Percentiles rank a stretch among this genome's conserved stretches.
These are phyloP conservation scores for Chondrilla cf. caribensis DNA, from an alignment of 37 sponge, comb jelly and placozoan genomes.

Conservation along the genomic window DNA sequence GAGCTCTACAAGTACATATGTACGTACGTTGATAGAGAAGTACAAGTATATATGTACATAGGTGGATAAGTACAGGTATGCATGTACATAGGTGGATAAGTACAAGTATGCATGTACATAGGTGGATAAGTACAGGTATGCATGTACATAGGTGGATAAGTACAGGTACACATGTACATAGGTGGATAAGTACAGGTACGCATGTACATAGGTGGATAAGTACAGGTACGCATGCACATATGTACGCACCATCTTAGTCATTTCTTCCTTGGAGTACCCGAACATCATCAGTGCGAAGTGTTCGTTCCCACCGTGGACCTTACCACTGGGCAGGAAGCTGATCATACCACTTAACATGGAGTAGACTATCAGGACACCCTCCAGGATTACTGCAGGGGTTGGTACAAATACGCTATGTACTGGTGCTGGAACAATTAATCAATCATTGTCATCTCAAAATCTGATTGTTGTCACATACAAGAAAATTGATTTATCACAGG, in stretches of 20 bases:
- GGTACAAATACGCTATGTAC: neutral
- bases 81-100: too few relatives aligned
- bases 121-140: too few relatives aligned
- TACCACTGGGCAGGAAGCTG: slow-evolving; percentile 72
- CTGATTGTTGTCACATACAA: too few relatives aligned
- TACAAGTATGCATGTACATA: too few relatives aligned
- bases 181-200: neutral
- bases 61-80: too few relatives aligned
- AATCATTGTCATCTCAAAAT: neutral
- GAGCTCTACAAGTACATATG: neutral
- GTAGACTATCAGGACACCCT: slow-evolving; percentile 55
- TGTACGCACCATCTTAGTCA: slow-evolving; percentile 48
- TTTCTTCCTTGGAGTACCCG: slow-evolving; percentile 72
- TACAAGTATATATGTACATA: too few relatives aligned
- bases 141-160: too few relatives aligned
- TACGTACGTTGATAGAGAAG: too few relatives aligned
- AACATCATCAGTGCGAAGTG: slow-evolving; percentile 79
- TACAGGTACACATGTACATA: neutral
- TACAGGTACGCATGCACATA: neutral
- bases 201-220: neutral
- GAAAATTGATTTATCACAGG: too few relatives aligned
- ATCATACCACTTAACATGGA: slow-evolving; percentile 80
- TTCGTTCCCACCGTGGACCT: slow-evolving; percentile 84
- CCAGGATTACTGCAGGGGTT: slow-evolving; percentile 4
- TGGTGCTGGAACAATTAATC: neutral